Conservation (phyloP, 2,113 vertebrate genomes). For the Pelecanoides urinatrix region DNA sequence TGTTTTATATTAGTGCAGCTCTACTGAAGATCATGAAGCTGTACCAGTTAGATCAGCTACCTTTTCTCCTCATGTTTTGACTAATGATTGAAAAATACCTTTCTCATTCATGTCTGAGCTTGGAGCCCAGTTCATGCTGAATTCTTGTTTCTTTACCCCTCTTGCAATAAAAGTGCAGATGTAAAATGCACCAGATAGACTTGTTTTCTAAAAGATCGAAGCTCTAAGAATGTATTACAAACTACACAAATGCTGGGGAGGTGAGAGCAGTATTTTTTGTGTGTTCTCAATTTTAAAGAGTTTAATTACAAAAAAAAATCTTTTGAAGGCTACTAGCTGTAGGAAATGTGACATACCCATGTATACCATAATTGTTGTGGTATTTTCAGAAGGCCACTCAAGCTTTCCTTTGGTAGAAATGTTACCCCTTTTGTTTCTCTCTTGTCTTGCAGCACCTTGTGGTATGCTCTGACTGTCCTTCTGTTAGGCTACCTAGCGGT, state of each 20-base stretch:
- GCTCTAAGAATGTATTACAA: not conserved
- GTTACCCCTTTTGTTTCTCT: not conserved
- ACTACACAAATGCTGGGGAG: not conserved
- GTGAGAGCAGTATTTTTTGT: not conserved
- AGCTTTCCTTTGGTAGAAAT: not conserved
- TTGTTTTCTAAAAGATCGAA: not conserved
- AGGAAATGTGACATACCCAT: not conserved
- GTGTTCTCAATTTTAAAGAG: not conserved
- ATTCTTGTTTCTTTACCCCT: not conserved
- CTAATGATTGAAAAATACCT: not conserved
- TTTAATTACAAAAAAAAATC: not conserved
- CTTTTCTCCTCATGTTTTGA: not conserved
- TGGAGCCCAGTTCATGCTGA: not conserved
- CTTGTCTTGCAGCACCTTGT: not conserved
- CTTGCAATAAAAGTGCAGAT: not conserved
- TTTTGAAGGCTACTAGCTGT: not conserved
- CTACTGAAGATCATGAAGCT: not conserved
- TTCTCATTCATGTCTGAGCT: not conserved
- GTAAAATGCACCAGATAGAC: not conserved
- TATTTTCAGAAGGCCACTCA: not conserved
- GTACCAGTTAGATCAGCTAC: not conserved
- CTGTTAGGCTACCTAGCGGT: fast-evolving
- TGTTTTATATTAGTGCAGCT: not conserved
- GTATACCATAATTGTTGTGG: not conserved
- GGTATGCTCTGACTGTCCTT: not conserved